Base-by-base conservation (phyloP, 2,113 vertebrate species). In the Oreotrochilus melanogaster region DNA sequence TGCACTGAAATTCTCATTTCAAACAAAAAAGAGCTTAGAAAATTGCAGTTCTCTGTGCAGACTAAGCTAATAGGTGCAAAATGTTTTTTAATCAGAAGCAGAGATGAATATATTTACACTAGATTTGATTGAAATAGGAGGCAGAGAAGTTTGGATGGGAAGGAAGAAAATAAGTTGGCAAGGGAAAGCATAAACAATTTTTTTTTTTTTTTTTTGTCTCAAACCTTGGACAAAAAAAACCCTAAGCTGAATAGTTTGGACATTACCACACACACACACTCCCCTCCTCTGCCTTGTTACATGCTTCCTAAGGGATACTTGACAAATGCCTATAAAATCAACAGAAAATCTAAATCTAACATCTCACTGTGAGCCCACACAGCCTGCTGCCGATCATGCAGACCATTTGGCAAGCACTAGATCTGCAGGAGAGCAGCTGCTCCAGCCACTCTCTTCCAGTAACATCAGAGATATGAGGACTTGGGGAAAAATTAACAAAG, bases 401-500 rank as follows among this genome's bases (percentile, higher is more conserved):
- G 96, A 90, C 97, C 97, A 97, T 96, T 97, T 97, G 98, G 98
- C 97, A 97, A 87, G 95, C 93, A 19, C 75, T 5, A 42, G 94
- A 61, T 85, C 95, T 95, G 78, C 78, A 93, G 89, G 93, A 93
- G 93, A 97, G 95, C 97, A 98, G 97, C 95, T 98, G 97, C 95
- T 97, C 89, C 56, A 66, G 73, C 93, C 91, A 61, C 88, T 92
- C 95, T 96, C 93, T 91, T 97, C 92, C 93, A 98, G 97, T 33
- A 97, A 97, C 97, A 97, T 97, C 96, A 96, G 97, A 97, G 94
- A 97, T 96, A 98, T 0, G 97, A 97, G 97, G 97, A 98, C 95
- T 97, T 75, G 45, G 98, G 97, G 98, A 98, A 81, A 96, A 97
- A 98, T 98, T 98, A 98, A 94, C 96, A 69, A 78, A 96, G 97